Conservation (phyloP, 1,140 invertebrate species). For the Saxidomus purpurata region DNA sequence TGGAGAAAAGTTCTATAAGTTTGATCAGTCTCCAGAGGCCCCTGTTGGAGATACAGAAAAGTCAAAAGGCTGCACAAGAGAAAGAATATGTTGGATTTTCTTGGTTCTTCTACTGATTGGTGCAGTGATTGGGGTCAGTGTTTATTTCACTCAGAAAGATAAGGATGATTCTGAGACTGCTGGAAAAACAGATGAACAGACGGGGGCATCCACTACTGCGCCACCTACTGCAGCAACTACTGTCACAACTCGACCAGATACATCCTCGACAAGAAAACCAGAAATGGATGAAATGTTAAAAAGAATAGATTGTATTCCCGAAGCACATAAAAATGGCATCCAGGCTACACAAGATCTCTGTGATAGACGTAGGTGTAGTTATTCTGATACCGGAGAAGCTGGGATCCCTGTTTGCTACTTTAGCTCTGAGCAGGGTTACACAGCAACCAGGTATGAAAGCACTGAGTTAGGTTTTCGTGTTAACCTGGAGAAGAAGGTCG, state of each 20-base stretch:
- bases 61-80: slow-evolving; percentile 13
- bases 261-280: slow-evolving; percentile 13
- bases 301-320: slow-evolving; percentile 77
- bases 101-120: slow-evolving; percentile 69
- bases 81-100: slow-evolving; percentile 52
- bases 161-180: background rate
- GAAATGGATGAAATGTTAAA: slow-evolving; percentile 13
- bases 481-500: slow-evolving; percentile 62
- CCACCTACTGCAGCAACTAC: background rate
- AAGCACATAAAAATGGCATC: slow-evolving; percentile 58
- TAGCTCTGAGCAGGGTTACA: slow-evolving; percentile 46
- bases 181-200: background rate
- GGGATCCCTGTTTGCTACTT: slow-evolving; percentile 57
- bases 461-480: slow-evolving; percentile 65
- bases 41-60: background rate
- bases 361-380: slow-evolving; percentile 72
- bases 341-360: slow-evolving; percentile 70
- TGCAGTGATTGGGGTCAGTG: slow-evolving; percentile 72
- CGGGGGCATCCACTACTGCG: background rate
- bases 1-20: slow-evolving; percentile 40
- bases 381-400: background rate
- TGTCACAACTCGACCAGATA: background rate
- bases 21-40: background rate
- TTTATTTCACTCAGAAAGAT: slow-evolving; percentile 65
- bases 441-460: slow-evolving; percentile 14